Evolutionary conservation across 53 echinoderm and acorn worm genomes (phyloP).

Genomic region (Holothuria leucospilota): DNA sequence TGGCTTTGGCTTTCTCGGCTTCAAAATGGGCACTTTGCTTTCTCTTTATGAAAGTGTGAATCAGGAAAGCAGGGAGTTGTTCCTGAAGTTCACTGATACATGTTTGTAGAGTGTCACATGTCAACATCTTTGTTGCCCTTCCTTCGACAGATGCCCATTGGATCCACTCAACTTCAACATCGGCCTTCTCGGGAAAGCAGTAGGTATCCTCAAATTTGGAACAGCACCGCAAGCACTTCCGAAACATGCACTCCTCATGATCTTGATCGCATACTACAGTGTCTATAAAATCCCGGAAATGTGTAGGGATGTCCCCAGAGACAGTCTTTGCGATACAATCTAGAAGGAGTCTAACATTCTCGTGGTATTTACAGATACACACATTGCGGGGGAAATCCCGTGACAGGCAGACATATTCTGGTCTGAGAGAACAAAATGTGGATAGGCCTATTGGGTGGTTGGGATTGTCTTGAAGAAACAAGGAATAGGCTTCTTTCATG

Average conservation of each 20-base stretch:
- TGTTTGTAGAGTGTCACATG: conserved; percentile 38
- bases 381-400: conserved; percentile 58
- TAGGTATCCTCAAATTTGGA: neutral
- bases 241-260: neutral
- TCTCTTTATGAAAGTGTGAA: conserved; percentile 56
- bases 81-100: conserved; percentile 15
- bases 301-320: neutral
- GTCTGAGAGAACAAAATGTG: conserved; percentile 45
- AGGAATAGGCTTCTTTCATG: conserved; percentile 34
- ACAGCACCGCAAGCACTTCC: neutral
- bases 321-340: neutral
- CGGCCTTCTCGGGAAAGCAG: neutral
- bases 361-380: conserved; percentile 51
- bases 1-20: conserved; percentile 24
- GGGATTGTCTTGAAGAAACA: conserved; percentile 39
- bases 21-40: conserved; percentile 65
- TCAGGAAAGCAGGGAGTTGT: conserved; percentile 55
- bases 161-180: neutral
- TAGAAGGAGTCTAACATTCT: conserved; percentile 35
- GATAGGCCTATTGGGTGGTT: conserved; percentile 27
- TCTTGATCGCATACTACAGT: too few species aligned
- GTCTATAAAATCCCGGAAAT: neutral
- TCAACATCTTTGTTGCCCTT: conserved; percentile 30
- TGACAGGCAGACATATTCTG: conserved; percentile 8
- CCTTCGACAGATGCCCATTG: conserved; percentile 47